Base-by-base conservation (phyloP, 2,797 vertebrate genomes). In the Acanthurus lineatus region DNA sequence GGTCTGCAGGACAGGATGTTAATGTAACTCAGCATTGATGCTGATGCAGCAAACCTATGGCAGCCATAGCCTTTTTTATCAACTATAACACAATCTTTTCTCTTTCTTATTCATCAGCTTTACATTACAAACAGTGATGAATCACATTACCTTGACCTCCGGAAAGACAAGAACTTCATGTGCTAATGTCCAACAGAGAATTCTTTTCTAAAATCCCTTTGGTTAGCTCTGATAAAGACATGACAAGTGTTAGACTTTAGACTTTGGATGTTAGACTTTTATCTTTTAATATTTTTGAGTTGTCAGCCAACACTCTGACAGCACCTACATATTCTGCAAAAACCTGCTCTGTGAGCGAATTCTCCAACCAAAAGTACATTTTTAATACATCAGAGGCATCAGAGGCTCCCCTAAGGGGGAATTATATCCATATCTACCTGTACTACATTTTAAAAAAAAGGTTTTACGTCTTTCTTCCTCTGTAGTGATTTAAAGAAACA, bases 401-500 rank as follows among this genome's bases (percentile, higher is more conserved):
- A 57, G 14, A 83, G 45, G 47, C 11, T 65, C 56, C 74, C 70
- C 61, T 59, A 0, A 28, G 56, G 57, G 69, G 11, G 58, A 63
- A 73, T 80, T 75, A 70, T 49, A 71, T 61, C 70, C 16, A 65
- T 64, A 73, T 77, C 32, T 66, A 79, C 62, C 57, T 79, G 47
- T 15, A 9, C 8, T 61, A 69, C 8, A 77, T 45, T 45, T 45
- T 16, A 69, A 64, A 52, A 53, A 19, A 68, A 73, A 72, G n/a
- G n/a, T 61, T 48, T 19, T 45, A 67, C 22, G 10, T 19, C n/a
- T 63, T 77, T 79, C 65, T 81, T 61, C 77, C 42, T 79, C 71
- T 44, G 66, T 69, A n/a, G 54, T 77, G 86, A 71, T 75, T 85
- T 75, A n/a, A 69, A 76, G 73, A 78, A 86, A 83, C 79, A 86